Conservation (phyloP, 2,888 invertebrate genomes). For the Allophyes oxyacanthae region DNA sequence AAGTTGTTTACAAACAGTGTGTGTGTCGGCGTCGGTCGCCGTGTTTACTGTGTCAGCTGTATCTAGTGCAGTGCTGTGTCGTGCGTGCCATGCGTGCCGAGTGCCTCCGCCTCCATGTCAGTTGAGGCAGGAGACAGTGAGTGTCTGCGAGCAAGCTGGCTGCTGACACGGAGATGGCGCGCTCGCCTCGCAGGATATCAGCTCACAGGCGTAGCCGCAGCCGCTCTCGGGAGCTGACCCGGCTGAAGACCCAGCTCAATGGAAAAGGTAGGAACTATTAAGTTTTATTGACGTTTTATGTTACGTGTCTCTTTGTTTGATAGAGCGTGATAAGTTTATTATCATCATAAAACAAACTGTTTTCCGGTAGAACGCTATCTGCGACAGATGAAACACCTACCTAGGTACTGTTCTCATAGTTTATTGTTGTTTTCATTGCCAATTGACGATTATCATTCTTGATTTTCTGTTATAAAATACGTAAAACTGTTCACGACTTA, state of each 20-base stretch:
- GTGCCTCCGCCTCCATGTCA: constrained; percentile 25
- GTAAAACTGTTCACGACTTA: constrained; percentile 6
- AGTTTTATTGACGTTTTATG: constrained; percentile 11
- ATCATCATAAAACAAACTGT: constrained; percentile 44
- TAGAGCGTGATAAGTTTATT: constrained; percentile 39
- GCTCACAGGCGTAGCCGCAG: constrained; percentile 78
- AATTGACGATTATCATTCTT: constrained; percentile 3
- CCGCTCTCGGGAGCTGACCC: constrained; percentile 77
- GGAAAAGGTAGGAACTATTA: constrained; percentile 73
- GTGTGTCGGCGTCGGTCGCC: constrained; percentile 22
- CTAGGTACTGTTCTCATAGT: too few relatives aligned
- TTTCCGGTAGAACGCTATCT: constrained; percentile 22
- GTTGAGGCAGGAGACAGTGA: constrained; percentile 13
- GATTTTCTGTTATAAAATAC: constrained; percentile 6
- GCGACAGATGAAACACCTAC: constrained; percentile 18
- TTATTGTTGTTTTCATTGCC: constrained; percentile 10
- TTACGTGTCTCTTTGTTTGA: constrained; percentile 32
- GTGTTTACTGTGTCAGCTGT: constrained; percentile 38
- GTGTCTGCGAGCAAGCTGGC: constrained; percentile 39
- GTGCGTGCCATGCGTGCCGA: constrained; percentile 37
- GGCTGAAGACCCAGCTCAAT: constrained; percentile 79
- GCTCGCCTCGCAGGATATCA: constrained; percentile 80
- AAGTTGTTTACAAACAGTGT: constrained; percentile 60
- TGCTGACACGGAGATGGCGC: constrained; percentile 72
- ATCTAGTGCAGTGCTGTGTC: constrained; percentile 48